Evolutionary conservation across 2,797 vertebrate genomes (phyloP).

Genomic region (Botia kubotai): DNA sequence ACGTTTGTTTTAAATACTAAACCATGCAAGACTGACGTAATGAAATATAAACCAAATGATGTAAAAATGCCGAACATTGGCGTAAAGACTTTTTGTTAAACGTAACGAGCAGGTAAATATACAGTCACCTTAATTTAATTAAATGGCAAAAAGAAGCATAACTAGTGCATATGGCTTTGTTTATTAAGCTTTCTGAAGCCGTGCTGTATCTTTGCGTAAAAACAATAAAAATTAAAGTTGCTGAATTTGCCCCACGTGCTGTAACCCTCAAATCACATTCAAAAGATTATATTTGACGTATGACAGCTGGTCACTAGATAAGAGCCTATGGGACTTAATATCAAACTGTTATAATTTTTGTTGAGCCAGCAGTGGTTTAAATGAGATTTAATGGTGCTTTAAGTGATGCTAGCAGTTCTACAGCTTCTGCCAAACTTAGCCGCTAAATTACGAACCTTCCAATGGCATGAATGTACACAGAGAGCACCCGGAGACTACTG

Average conservation of each 20-base stretch:
- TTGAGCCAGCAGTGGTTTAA: not conserved
- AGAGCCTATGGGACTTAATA: not conserved
- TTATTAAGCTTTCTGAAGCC: not conserved
- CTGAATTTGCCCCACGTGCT: not conserved
- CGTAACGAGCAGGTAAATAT: not conserved
- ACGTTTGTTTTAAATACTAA: not conserved
- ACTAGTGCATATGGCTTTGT: not conserved
- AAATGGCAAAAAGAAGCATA: not conserved
- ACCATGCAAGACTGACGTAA: slow-evolving; percentile 7
- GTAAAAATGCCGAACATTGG: not conserved
- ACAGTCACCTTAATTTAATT: too few species aligned
- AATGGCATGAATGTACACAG: too few species aligned
- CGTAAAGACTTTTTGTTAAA: not conserved
- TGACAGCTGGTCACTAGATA: not conserved
- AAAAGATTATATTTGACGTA: not conserved
- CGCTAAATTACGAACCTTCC: too few species aligned
- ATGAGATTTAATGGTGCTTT: not conserved
- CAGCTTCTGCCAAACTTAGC: too few species aligned
- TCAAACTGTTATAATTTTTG: not conserved
- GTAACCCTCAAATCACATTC: not conserved
- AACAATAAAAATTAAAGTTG: not conserved
- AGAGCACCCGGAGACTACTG: too few species aligned
- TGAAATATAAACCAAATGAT: slow-evolving; percentile 4
- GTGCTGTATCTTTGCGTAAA: not conserved
- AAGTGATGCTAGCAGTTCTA: too few species aligned